phyloP scores from a whole-genome alignment of 2,113 vertebrate genomes.

The Nerophis lumbriciformis region DNA sequence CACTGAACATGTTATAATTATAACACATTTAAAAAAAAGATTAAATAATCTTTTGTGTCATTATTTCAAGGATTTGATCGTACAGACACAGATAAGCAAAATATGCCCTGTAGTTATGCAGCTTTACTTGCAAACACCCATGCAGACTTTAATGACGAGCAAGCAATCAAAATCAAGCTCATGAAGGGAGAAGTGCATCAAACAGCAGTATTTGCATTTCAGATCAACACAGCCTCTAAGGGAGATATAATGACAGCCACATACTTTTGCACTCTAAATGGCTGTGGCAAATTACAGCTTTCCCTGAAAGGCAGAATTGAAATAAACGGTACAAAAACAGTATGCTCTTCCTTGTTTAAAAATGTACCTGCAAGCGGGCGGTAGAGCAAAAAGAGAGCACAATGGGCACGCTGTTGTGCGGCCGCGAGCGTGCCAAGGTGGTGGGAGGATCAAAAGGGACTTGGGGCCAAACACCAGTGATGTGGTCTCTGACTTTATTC shows the following conservation, averaged over 20 bases:
- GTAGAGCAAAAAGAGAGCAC: conserved; percentile 32
- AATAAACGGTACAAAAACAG: conserved; percentile 46
- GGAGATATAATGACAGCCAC: conserved; percentile 58
- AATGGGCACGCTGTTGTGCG: conserved; percentile 71
- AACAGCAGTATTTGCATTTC: conserved; percentile 63
- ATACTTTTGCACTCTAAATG: conserved; percentile 50
- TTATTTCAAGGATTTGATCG: too few species aligned
- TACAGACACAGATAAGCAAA: background rate
- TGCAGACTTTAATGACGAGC: conserved; percentile 47
- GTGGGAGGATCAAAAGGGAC: conserved; percentile 82
- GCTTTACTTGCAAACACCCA: conserved; percentile 17
- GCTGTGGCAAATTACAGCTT: conserved; percentile 49
- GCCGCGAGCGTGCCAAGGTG: conserved; percentile 78
- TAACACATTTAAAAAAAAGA: too few species aligned
- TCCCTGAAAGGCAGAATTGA: conserved; percentile 52
- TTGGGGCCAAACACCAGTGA: conserved; percentile 82
- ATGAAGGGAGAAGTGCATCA: conserved; percentile 54
- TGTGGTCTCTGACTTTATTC: conserved; percentile 90
- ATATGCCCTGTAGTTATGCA: conserved; percentile 5
- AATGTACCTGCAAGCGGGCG: conserved; percentile 42
- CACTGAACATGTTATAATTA: too few species aligned
- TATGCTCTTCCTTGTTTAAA: conserved; percentile 35
- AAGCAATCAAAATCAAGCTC: conserved; percentile 56
- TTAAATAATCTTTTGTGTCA: too few species aligned
- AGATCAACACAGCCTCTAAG: conserved; percentile 64